Evolutionary conservation across 2,888 invertebrate genomes (phyloP).

Genomic region (Nasonovia ribisnigri): DNA sequence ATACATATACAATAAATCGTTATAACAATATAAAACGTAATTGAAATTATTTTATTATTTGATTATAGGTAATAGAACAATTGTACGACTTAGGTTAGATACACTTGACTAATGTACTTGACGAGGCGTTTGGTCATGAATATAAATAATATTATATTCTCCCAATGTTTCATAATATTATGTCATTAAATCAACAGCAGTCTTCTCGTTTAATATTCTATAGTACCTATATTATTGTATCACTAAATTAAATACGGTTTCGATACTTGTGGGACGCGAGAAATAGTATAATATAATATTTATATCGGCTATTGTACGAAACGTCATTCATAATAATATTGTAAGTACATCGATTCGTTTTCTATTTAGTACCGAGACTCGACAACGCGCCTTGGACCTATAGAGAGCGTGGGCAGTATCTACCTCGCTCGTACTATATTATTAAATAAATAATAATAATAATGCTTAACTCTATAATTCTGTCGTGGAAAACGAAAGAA

Average conservation of each 20-base stretch:
- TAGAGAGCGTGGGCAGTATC: conserved; percentile 32
- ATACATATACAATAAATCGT: neutral
- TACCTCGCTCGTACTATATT: neutral
- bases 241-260: neutral
- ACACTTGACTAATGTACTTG: too few species aligned
- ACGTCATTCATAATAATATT: neutral
- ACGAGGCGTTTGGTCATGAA: too few species aligned
- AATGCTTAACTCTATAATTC: neutral
- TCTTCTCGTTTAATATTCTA: neutral
- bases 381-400: neutral
- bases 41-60: neutral
- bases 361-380: conserved; percentile 13
- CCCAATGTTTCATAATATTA: neutral
- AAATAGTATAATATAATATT: neutral
- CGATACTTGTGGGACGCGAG: neutral
- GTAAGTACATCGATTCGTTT: conserved; percentile 2
- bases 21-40: neutral
- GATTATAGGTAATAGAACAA: too few species aligned
- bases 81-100: too few species aligned
- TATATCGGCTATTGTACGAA: neutral
- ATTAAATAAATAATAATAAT: neutral
- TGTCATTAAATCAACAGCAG: neutral
- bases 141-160: neutral
- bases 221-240: neutral
- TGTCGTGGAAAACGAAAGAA: too few species aligned